Evolutionary conservation across 1,140 invertebrate species (phyloP).

Genomic region (Macrocentrus cingulum): DNA sequence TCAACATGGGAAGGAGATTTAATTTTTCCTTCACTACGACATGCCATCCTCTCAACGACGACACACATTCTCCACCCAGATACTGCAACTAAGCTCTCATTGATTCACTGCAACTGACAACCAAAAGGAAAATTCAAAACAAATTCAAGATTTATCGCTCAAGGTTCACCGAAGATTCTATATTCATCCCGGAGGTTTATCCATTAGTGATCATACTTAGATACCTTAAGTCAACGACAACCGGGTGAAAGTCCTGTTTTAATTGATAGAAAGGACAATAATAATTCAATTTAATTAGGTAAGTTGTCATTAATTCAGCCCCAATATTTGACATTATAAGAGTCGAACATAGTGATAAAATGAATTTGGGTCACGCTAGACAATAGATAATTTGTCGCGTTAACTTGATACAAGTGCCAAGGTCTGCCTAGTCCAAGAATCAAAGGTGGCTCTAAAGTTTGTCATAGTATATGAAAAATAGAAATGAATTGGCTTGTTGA

Average conservation of each 20-base stretch:
- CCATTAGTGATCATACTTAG: not conserved
- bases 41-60: slow-evolving; percentile 55
- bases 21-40: slow-evolving; percentile 55
- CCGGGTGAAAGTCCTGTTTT: slow-evolving; percentile 18
- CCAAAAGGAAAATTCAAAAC: slow-evolving; percentile 30
- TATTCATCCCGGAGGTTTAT: not conserved
- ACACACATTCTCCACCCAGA: slow-evolving; percentile 45
- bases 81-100: slow-evolving; percentile 37
- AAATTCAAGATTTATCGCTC: not conserved
- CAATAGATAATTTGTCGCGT: too few species aligned
- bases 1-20: slow-evolving; percentile 59
- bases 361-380: too few species aligned
- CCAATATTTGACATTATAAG: too few species aligned
- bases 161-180: not conserved
- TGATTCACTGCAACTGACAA: slow-evolving; percentile 39
- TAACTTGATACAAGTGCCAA: too few species aligned
- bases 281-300: slow-evolving; percentile 20
- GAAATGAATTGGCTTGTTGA: too few species aligned
- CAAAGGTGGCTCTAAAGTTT: too few species aligned
- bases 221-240: slow-evolving; percentile 13
- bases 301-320: not conserved
- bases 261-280: slow-evolving; percentile 28
- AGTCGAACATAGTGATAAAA: too few species aligned
- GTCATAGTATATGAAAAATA: too few species aligned
- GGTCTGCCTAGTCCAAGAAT: too few species aligned